Evolutionary conservation across 2,113 vertebrate genomes (phyloP), one percentile per base, ranked within the genome.

Genomic region (Corythoichthys intestinalis): DNA sequence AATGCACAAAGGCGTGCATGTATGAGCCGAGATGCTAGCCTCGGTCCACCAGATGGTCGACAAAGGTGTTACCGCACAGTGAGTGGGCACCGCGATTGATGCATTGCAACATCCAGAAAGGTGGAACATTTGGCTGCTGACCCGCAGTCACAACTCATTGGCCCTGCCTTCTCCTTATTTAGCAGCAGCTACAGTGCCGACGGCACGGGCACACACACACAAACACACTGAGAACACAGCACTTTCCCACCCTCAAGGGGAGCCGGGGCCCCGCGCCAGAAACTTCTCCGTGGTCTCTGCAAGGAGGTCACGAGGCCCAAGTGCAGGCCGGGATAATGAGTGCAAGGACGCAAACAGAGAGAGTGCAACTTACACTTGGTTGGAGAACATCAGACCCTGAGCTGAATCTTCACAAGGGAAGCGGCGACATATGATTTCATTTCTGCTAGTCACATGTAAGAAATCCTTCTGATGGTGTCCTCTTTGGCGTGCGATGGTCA

Each of bases 71-170:
- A 82, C 78, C 73, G 56, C 87, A 91, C 91, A 88, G 86, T 90
- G 83, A 92, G 86, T 89, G 89, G 84, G 86, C 90, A 90, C 70
- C 14, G 70, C 78, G 88, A 91, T 88, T 90, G 88, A 91, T 92
- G 85, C 88, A 86, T 83, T 86, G 81, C 84, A 91, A 90, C 90
- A 89, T 90, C 79, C 88, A 88, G 86, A 90, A 90, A 91, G 89
- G 89, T 88, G 89, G 89, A 90, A 90, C 91, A 91, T 91, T 92
- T 92, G 89, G 91, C 89, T 85, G 82, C 88, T 89, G 90, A 91
- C 88, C 89, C 78, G 85, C 86, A 91, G 89, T 90, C 86, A 88
- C 86, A 89, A 78, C 83, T 83, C 87, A 74, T 83, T 70, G 75
- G 77, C 85, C 78, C 82, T 66, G 83, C 80, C 81, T 83, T 79